Base-by-base conservation (phyloP, 2,797 vertebrate species). In the Enteromius argenteus region DNA sequence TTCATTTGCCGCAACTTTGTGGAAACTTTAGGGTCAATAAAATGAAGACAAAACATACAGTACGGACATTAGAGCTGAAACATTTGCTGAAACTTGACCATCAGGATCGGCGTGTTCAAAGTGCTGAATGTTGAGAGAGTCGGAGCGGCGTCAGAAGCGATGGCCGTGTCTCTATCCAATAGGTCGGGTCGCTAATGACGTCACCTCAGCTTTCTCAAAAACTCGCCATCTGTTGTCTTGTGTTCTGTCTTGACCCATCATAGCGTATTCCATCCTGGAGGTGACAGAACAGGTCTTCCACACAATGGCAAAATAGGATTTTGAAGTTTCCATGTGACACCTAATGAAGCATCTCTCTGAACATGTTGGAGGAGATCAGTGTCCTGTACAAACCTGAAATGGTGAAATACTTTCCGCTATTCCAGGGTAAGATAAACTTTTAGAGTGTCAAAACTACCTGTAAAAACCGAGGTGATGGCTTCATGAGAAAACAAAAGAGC, bases 131-230 rank as follows among this genome's bases (percentile, higher is more conserved):
- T 90, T 90, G 89, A 90, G 89, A 90, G 87, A 90, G 89, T 90
- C 89, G 86, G 89, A 90, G 89, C 89, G 89, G 89, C 89, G 89
- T 89, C 87, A 89, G 87, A 90, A 89, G 87, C 87, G 89, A 89
- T 90, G 89, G 89, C 89, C 89, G 89, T 90, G 87, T 90, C 89
- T 89, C 85, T 86, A 88, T 87, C 86, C 87, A 90, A 90, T 90
- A 90, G 89, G 89, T 90, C 87, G 87, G 89, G 89, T 89, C 89
- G 89, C 89, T 90, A 86, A 90, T 89, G 89, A 90, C 89, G 89
- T 88, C 87, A 90, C 89, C 89, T 89, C 89, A 86, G 89, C 89
- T 90, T 89, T 90, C 89, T 90, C 87, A 90, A 90, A 88, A 86
- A 84, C 73, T 75, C 56, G 23, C 67, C 80, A 71, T 74, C 83